Evolutionary conservation across 2,888 invertebrate genomes (phyloP).

Genomic region (Tortrix viridana): DNA sequence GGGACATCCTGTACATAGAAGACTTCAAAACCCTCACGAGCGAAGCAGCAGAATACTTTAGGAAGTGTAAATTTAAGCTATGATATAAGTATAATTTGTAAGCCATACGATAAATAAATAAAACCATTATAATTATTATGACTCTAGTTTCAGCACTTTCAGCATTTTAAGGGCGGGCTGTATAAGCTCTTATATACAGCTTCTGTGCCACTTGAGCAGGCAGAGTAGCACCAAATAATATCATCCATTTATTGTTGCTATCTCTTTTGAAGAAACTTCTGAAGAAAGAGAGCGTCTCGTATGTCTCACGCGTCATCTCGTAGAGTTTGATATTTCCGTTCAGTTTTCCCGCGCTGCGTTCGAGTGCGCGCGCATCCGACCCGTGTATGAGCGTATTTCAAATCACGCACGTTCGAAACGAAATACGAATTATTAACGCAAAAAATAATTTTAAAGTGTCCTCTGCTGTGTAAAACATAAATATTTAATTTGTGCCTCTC

Average conservation of each 20-base stretch:
- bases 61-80: too few relatives aligned
- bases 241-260: background rate
- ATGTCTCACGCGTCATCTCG: constrained; percentile 42
- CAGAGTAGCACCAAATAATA: too few relatives aligned
- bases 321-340: constrained; percentile 61
- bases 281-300: constrained; percentile 44
- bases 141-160: too few relatives aligned
- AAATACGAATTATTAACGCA: constrained; percentile 47
- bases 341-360: constrained; percentile 63
- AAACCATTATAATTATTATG: too few relatives aligned
- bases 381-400: constrained; percentile 71
- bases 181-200: too few relatives aligned
- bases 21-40: too few relatives aligned
- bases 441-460: background rate
- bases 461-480: constrained; percentile 16
- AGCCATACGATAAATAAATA: too few relatives aligned
- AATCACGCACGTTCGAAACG: constrained; percentile 56
- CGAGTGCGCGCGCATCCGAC: constrained; percentile 67
- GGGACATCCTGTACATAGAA: too few relatives aligned
- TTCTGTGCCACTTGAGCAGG: too few relatives aligned
- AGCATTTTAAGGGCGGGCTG: too few relatives aligned
- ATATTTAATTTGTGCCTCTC: constrained; percentile 24
- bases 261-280: constrained; percentile 23
- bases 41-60: too few relatives aligned
- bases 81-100: too few relatives aligned